Conservation (phyloP, 2,888 invertebrate species). For the Acleris laterana region DNA sequence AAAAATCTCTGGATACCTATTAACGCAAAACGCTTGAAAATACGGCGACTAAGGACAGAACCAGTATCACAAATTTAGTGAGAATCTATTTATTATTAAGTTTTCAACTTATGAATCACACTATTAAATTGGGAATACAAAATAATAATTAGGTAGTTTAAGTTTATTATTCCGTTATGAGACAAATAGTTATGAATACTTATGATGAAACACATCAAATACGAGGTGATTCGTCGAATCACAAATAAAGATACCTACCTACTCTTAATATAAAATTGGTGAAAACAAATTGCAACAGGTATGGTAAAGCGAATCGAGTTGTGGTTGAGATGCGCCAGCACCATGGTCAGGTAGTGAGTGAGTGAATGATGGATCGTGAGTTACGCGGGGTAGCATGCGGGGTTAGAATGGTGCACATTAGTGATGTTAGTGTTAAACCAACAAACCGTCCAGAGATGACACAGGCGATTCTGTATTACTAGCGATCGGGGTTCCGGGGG, state of each 20-base stretch:
- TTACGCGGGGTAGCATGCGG: conserved; percentile 25
- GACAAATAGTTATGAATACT: too few species aligned
- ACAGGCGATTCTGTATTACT: conserved; percentile 78
- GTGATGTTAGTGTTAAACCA: conserved; percentile 57
- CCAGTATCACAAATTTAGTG: too few species aligned
- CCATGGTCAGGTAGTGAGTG: conserved; percentile 17
- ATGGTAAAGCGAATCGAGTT: conserved; percentile 17
- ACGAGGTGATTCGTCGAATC: too few species aligned
- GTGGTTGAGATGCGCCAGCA: conserved; percentile 17
- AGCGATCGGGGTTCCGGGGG: conserved; percentile 61
- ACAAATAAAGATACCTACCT: not conserved
- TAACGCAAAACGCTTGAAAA: too few species aligned
- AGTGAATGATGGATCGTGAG: conserved; percentile 11
- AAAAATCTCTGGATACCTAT: too few species aligned
- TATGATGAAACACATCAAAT: too few species aligned
- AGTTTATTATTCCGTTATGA: too few species aligned
- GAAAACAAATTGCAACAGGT: not conserved
- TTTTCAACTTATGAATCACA: too few species aligned
- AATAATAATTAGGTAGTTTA: too few species aligned
- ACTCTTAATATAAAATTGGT: not conserved
- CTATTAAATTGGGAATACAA: too few species aligned
- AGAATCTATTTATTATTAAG: too few species aligned
- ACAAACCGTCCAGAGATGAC: conserved; percentile 79
- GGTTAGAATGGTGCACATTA: conserved; percentile 26
- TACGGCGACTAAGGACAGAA: too few species aligned